Conservation (phyloP, 2,113 vertebrate species). For the Myxocyprinus asiaticus region DNA sequence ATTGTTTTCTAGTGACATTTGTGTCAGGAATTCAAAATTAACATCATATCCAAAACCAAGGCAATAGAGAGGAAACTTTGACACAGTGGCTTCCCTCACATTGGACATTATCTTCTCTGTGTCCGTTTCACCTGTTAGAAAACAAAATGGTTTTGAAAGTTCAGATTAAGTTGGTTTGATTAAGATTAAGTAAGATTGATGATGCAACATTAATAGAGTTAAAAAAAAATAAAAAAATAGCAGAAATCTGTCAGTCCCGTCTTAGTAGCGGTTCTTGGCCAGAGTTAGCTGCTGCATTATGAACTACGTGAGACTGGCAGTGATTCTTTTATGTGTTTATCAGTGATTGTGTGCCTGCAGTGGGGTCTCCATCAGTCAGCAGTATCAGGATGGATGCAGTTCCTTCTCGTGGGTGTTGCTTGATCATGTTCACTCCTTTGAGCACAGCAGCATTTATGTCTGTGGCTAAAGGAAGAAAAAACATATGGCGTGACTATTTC, state of each 20-base stretch:
- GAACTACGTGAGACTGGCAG: too few species aligned
- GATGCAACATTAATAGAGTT: too few species aligned
- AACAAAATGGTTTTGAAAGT: not conserved
- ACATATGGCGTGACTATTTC: not conserved
- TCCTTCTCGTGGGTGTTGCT: conserved; percentile 68
- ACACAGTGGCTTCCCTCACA: conserved; percentile 70
- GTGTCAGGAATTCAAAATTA: conserved; percentile 81
- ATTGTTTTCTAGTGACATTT: conserved; percentile 78
- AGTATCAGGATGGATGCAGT: conserved; percentile 87
- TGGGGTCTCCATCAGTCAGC: conserved; percentile 91
- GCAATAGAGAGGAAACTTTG: conserved; percentile 81
- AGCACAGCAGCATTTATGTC: conserved; percentile 84
- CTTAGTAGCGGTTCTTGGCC: too few species aligned
- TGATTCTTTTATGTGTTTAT: not conserved
- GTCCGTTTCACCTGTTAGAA: conserved; percentile 73
- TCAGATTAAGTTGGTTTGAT: not conserved
- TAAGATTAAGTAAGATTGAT: too few species aligned
- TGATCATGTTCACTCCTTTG: conserved; percentile 81
- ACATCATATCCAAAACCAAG: conserved; percentile 84
- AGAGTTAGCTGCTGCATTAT: too few species aligned
- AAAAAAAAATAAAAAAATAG: too few species aligned
- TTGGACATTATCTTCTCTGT: conserved; percentile 73
- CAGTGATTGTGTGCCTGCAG: conserved; percentile 68
- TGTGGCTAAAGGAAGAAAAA: conserved; percentile 75
- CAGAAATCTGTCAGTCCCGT: too few species aligned